A percentile compares a stretch with the other conserved stretches of the same genome.
Evolutionary conservation across 2,888 invertebrate species (phyloP).

Genomic region (Anoplius nigerrimus): DNA sequence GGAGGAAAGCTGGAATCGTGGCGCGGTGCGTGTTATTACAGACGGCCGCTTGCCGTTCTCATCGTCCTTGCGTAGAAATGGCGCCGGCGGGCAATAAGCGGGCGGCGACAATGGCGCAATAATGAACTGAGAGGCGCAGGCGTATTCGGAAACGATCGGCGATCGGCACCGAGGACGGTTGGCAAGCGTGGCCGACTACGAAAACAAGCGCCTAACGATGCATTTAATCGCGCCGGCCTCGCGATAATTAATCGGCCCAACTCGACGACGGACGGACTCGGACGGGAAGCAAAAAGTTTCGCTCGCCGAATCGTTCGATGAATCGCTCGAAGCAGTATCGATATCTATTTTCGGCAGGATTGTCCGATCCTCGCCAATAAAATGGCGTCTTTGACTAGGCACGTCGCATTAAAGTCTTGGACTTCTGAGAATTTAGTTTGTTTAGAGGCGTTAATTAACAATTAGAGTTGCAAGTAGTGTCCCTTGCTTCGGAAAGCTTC

Average conservation of each 20-base stretch:
- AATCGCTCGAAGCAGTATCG: no score
- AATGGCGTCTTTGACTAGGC: no score
- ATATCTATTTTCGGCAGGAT: no score
- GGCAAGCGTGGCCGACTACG: background rate
- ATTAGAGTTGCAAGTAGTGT: no score
- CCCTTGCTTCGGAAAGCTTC: no score
- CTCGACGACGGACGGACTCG: background rate
- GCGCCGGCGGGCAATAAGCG: background rate
- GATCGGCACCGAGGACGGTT: background rate
- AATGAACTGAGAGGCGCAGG: background rate
- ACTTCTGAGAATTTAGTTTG: no score
- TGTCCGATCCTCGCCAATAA: no score
- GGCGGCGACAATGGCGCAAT: slow-evolving; percentile 10
- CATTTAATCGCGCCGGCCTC: slow-evolving; percentile 23
- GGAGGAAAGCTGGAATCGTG: background rate
- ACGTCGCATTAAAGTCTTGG: no score
- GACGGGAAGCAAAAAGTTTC: no score
- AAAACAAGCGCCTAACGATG: slow-evolving; percentile 36
- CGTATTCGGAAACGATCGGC: background rate
- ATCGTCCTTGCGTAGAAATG: background rate
- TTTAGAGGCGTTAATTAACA: no score
- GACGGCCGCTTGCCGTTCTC: background rate
- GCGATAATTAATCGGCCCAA: slow-evolving; percentile 25
- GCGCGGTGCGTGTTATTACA: background rate
- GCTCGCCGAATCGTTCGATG: no score